Conservation (phyloP, 2,888 invertebrate genomes). For the Clitarchus hookeri region DNA sequence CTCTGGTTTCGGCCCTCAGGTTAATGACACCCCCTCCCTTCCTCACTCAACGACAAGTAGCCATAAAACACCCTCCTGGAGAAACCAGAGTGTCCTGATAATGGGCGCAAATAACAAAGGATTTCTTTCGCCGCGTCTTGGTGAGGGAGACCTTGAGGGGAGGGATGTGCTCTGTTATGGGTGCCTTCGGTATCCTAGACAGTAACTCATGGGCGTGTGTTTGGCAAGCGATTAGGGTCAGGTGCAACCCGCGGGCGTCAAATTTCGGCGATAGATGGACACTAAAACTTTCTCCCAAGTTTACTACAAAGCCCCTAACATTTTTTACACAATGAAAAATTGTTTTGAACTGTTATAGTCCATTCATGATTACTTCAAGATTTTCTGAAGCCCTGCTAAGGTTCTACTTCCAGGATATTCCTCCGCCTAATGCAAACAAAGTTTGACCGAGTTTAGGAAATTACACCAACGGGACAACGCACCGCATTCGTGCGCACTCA, state of each 20-base stretch:
- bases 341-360: too few relatives aligned
- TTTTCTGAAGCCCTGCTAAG: too few relatives aligned
- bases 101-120: background rate
- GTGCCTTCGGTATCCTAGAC: background rate
- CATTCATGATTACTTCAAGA: too few relatives aligned
- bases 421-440: too few relatives aligned
- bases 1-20: background rate
- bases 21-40: background rate
- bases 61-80: background rate
- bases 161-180: background rate
- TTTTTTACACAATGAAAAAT: too few relatives aligned
- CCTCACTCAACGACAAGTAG: background rate
- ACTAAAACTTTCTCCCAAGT: too few relatives aligned
- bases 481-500: too few relatives aligned
- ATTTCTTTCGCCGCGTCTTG: background rate
- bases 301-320: too few relatives aligned
- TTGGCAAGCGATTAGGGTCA: background rate
- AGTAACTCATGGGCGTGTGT: background rate
- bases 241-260: background rate
- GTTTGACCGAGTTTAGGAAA: too few relatives aligned
- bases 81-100: slow-evolving; percentile 9
- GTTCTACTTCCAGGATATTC: too few relatives aligned
- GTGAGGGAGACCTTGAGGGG: background rate
- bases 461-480: too few relatives aligned
- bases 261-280: too few relatives aligned